phyloP scores from a whole-genome alignment of 2,888 invertebrate genomes.

The Pammene fasciana region DNA sequence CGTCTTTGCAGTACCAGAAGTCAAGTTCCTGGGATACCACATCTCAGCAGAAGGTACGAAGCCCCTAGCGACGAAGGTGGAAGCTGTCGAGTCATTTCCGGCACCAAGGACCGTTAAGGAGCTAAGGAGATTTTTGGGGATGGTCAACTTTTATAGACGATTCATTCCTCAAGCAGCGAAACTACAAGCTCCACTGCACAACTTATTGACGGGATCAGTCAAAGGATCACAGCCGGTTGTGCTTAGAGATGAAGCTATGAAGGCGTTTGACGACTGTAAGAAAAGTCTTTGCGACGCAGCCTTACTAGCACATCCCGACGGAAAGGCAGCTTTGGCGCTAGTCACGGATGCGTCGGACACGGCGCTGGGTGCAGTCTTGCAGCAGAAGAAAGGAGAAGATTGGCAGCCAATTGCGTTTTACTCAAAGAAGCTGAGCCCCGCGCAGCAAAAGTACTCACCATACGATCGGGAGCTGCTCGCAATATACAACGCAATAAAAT shows the following conservation, averaged over 20 bases:
- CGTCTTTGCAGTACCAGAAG: background rate
- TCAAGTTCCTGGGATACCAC: constrained; percentile 4
- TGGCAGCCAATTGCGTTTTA: constrained; percentile 56
- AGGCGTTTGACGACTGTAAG: constrained; percentile 46
- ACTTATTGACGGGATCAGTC: constrained; percentile 44
- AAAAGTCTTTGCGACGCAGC: constrained; percentile 45
- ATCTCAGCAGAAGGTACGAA: constrained; percentile 3
- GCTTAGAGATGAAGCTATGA: too few relatives aligned
- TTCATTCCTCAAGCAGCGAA: background rate
- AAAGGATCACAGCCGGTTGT: constrained; percentile 46
- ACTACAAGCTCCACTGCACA: background rate
- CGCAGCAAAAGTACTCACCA: too few relatives aligned
- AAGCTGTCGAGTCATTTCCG: background rate
- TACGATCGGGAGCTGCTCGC: too few relatives aligned
- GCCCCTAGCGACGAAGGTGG: background rate
- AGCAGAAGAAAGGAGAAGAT: constrained; percentile 47
- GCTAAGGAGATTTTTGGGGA: constrained; percentile 6
- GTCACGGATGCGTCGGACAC: constrained; percentile 53
- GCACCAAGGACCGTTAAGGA: constrained; percentile 7
- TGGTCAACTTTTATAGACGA: background rate
- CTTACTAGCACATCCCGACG: constrained; percentile 48
- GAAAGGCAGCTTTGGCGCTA: constrained; percentile 42
- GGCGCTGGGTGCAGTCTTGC: constrained; percentile 54
- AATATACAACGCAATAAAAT: too few relatives aligned
- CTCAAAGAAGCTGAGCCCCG: constrained; percentile 50